phyloP scores from a whole-genome alignment of 2,113 vertebrate genomes.

The Patagioenas fasciata region DNA sequence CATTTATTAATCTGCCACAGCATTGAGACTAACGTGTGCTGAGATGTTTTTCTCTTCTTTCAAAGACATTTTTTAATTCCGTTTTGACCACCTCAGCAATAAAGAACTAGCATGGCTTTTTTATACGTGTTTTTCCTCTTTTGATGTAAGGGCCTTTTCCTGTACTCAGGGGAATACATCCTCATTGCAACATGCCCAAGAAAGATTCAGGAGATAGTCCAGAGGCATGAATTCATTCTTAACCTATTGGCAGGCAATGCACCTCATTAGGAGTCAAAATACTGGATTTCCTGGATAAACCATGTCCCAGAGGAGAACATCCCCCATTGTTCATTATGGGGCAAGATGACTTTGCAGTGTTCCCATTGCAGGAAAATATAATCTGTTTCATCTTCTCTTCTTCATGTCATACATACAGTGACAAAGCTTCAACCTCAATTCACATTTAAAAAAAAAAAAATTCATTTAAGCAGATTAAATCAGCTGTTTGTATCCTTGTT shows the following conservation, averaged over 20 bases:
- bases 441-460: not conserved
- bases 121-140: not conserved
- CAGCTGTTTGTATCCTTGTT: not conserved
- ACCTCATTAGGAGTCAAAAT: not conserved
- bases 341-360: fast-evolving
- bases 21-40: not conserved
- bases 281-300: not conserved
- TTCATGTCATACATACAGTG: not conserved
- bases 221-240: not conserved
- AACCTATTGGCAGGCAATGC: not conserved
- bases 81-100: not conserved
- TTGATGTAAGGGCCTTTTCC: not conserved
- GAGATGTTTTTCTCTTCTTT: not conserved
- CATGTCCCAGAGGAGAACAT: not conserved
- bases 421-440: not conserved
- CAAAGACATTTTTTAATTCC: not conserved
- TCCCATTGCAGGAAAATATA: not conserved
- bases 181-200: not conserved
- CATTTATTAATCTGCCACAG: not conserved
- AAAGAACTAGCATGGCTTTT: not conserved
- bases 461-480: not conserved
- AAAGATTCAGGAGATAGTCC: not conserved
- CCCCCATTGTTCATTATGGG: not conserved
- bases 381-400: not conserved
- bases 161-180: not conserved